Conservation (phyloP, 2,113 vertebrate genomes). For the Myiagra hebetior region DNA sequence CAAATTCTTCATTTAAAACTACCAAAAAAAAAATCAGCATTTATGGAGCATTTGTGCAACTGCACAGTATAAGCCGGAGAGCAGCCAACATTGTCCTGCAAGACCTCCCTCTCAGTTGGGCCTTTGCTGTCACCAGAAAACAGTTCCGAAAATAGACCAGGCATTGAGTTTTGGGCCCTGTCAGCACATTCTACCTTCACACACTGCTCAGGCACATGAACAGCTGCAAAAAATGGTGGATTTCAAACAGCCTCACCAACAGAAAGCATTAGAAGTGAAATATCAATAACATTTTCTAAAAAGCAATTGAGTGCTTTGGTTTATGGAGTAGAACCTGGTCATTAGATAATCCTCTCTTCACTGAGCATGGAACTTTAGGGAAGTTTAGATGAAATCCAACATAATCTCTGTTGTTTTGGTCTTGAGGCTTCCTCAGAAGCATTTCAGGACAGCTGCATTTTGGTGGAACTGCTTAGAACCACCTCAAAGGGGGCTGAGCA, state of each 20-base stretch:
- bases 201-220: neutral
- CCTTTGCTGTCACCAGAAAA: neutral
- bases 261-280: neutral
- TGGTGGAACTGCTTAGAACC: neutral
- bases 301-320: neutral
- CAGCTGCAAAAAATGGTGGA: fast-evolving
- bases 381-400: neutral
- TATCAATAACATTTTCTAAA: neutral
- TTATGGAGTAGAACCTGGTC: neutral
- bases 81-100: neutral
- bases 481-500: neutral
- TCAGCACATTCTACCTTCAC: neutral
- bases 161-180: neutral
- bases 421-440: neutral
- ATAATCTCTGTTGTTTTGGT: neutral
- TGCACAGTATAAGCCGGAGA: neutral
- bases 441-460: neutral
- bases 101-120: neutral
- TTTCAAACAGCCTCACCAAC: neutral
- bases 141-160: neutral
- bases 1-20: neutral
- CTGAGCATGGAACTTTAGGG: neutral
- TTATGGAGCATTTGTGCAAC: neutral
- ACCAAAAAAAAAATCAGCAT: neutral
- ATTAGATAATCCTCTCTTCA: neutral